These are phyloP conservation scores for Crossocerus cetratus DNA, from an alignment of 2,888 invertebrate genomes.

Conservation along the genomic window DNA sequence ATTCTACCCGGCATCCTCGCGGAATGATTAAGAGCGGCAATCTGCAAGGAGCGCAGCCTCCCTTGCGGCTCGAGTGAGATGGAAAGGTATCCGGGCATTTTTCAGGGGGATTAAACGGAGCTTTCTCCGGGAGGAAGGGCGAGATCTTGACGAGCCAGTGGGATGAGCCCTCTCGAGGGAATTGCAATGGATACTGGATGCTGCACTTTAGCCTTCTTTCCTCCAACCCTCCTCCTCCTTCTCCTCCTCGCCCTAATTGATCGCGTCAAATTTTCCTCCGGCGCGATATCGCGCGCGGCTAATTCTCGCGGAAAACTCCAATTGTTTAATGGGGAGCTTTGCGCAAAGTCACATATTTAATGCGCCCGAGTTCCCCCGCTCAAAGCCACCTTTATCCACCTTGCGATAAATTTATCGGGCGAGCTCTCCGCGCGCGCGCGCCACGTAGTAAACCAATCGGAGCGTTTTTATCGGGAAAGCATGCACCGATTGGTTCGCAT, in stretches of 20 bases:
- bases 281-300: not conserved
- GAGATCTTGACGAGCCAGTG: too few relatives aligned
- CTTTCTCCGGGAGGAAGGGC: too few relatives aligned
- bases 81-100: too few relatives aligned
- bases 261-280: too few relatives aligned
- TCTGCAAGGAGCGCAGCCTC: too few relatives aligned
- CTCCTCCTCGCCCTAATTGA: not conserved
- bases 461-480: conserved; percentile 34
- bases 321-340: not conserved
- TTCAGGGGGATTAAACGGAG: too few relatives aligned
- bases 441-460: conserved; percentile 30
- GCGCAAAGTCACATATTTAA: not conserved
- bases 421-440: not conserved
- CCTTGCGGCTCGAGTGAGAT: too few relatives aligned
- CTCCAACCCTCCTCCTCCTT: not conserved
- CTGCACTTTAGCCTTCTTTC: not conserved
- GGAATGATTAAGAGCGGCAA: too few relatives aligned
- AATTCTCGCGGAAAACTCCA: not conserved
- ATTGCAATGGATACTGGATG: not conserved
- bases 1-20: too few relatives aligned
- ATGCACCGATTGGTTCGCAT: conserved; percentile 27
- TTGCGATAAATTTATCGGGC: conserved; percentile 28
- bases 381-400: conserved; percentile 22
- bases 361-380: not conserved
- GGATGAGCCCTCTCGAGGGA: too few relatives aligned